Base-by-base conservation (phyloP, 1,140 invertebrate genomes). In the Teleogryllus occipitalis region DNA sequence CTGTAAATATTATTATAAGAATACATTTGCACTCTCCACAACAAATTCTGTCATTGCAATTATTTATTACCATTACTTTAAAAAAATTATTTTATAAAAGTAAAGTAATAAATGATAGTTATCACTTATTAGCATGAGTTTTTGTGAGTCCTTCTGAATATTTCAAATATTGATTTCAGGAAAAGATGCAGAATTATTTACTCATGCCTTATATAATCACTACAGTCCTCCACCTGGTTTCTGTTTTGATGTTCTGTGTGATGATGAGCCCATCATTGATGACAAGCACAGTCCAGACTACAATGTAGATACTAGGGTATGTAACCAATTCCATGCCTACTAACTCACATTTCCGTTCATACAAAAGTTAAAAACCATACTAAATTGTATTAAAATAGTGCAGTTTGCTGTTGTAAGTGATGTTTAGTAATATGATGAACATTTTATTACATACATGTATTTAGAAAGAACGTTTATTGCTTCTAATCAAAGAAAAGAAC, bases 201-300 rank as follows among this genome's bases (percentile, higher is more conserved):
- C 93, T 0, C 89, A 91, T 0, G 88, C 91, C 0, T 84, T 95
- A 8, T 95, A 90, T 84, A 95, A 96, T 82, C 91, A 88, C 5
- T 98, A 98, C 84, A 88, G 88, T 0, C 92, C 96, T 18, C 96
- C 96, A 1, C 88, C 90, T 8, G 95, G 95, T 0, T 98, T 96
- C 86, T 97, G 96, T 84, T 98, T 97, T 84, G 96, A 98, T 85
- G 87, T 94, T 0, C 86, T 93, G 0, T 97, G 96, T 84, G 82
- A 84, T 2, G 96, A 97, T 85, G 93, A 95, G 77, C 95, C 95
- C 0, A 92, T 95, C 47, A 90, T 94, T 8, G 93, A 95, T 82
- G 92, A 93, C 81, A 86, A 87, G 4, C 85, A 89, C n/a, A 93
- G 92, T 81, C 90, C 91, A 0, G 90, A 92, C 79, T 94, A 92